These are phyloP conservation scores for Turritopsis dohrnii DNA, from an alignment of 30 jellyfish, hydroid and myxozoan genomes.

Conservation along the genomic window DNA sequence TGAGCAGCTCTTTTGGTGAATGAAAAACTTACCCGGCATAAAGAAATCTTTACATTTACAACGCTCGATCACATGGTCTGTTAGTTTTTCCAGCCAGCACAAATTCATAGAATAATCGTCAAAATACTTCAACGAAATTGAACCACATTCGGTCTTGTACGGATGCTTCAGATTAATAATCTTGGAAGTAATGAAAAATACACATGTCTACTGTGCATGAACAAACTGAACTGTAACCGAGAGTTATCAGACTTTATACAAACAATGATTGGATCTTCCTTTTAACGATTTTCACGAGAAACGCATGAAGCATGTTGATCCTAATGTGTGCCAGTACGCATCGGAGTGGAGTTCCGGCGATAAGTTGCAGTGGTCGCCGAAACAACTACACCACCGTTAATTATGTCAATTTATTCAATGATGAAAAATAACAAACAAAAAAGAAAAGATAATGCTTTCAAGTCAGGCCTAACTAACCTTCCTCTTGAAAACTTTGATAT, in stretches of 20 bases:
- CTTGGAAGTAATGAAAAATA: slow-evolving; percentile 30
- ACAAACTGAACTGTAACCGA: too few species aligned
- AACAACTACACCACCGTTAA: too few species aligned
- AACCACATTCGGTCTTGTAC: slow-evolving; percentile 84
- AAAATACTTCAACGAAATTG: slow-evolving; percentile 54
- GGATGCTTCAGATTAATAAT: slow-evolving; percentile 66
- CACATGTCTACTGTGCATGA: too few species aligned
- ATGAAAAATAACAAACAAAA: not conserved
- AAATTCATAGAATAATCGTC: slow-evolving; percentile 65
- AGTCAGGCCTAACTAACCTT: slow-evolving; percentile 61
- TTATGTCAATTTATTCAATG: not conserved
- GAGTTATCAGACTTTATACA: too few species aligned
- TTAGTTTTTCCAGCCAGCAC: slow-evolving; percentile 86
- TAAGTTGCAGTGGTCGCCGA: too few species aligned
- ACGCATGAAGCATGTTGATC: too few species aligned
- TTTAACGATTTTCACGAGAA: too few species aligned
- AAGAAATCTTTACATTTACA: slow-evolving; percentile 90
- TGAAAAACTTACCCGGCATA: slow-evolving; percentile 84
- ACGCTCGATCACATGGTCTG: slow-evolving; percentile 60
- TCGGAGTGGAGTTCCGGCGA: too few species aligned
- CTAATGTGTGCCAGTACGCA: too few species aligned
- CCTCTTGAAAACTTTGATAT: slow-evolving; percentile 63
- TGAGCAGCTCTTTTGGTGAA: too few species aligned
- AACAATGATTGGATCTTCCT: too few species aligned
- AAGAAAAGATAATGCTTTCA: too few species aligned